phyloP scores from a whole-genome alignment of 2,888 invertebrate genomes.

The Agonum fuliginosum region DNA sequence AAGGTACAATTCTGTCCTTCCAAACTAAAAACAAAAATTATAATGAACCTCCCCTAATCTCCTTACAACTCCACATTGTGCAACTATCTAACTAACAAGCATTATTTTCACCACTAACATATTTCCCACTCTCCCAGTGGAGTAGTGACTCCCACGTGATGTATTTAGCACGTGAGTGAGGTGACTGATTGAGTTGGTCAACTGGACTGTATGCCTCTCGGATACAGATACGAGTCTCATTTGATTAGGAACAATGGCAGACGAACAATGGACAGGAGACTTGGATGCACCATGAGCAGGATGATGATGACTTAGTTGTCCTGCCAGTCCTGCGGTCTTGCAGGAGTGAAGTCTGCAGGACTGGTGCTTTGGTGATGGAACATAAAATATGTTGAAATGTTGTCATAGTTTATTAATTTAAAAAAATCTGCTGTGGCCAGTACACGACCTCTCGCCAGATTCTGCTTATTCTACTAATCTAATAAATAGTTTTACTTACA shows the following conservation, averaged over 20 bases:
- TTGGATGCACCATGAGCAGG: slow-evolving; percentile 66
- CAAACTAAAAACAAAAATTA: not conserved
- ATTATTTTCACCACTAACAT: slow-evolving; percentile 2
- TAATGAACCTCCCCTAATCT: not conserved
- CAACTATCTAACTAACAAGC: not conserved
- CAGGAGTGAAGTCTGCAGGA: not conserved
- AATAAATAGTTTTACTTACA: too few relatives aligned
- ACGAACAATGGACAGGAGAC: slow-evolving; percentile 66
- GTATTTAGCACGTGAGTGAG: not conserved
- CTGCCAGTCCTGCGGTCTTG: too few relatives aligned
- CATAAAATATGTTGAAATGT: too few relatives aligned
- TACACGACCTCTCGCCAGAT: too few relatives aligned
- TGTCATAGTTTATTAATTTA: too few relatives aligned
- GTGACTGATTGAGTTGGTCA: not conserved
- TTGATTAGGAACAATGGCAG: slow-evolving; percentile 68
- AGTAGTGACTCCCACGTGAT: not conserved
- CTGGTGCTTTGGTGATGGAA: too few relatives aligned
- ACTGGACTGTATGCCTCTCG: slow-evolving; percentile 55
- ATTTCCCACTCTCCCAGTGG: not conserved
- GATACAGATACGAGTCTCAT: slow-evolving; percentile 69
- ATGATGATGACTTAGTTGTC: slow-evolving; percentile 3
- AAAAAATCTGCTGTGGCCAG: too few relatives aligned
- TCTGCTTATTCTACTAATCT: too few relatives aligned
- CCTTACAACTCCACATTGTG: not conserved
- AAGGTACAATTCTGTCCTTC: too few relatives aligned